Evolutionary conservation across 2,888 invertebrate species (phyloP).

Genomic region (Asteroscopus sphinx): DNA sequence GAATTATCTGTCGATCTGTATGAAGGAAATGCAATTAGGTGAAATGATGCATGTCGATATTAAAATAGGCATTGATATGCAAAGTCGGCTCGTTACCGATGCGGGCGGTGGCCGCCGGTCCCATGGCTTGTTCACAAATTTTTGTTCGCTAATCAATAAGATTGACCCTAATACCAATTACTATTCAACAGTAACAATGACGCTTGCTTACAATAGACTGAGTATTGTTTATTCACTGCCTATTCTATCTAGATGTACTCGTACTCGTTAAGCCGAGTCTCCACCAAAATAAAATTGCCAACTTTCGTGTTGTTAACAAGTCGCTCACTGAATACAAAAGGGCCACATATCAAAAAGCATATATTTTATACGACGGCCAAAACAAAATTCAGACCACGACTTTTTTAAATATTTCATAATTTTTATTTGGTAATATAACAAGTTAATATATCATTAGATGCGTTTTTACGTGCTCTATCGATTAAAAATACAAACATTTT

Average conservation of each 20-base stretch:
- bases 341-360: too few species aligned
- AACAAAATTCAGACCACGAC: too few species aligned
- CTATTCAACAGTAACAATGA: constrained; percentile 77
- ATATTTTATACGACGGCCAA: too few species aligned
- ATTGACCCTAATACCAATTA: constrained; percentile 82
- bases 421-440: too few species aligned
- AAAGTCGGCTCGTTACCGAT: constrained; percentile 81
- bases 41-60: constrained; percentile 88
- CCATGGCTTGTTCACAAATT: constrained; percentile 80
- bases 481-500: too few species aligned
- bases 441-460: too few species aligned
- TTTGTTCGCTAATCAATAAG: constrained; percentile 85
- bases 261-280: too few species aligned
- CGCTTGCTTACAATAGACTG: constrained; percentile 72
- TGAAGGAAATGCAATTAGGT: constrained; percentile 87
- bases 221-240: constrained; percentile 67
- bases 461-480: too few species aligned
- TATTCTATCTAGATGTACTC: constrained; percentile 47
- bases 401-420: too few species aligned
- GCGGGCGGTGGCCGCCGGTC: constrained; percentile 79
- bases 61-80: constrained; percentile 88
- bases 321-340: too few species aligned
- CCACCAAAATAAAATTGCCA: too few species aligned
- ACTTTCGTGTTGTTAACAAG: too few species aligned
- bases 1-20: constrained; percentile 66